Conservation (phyloP, 2,888 invertebrate genomes). For the Brachyopa scutellaris region DNA sequence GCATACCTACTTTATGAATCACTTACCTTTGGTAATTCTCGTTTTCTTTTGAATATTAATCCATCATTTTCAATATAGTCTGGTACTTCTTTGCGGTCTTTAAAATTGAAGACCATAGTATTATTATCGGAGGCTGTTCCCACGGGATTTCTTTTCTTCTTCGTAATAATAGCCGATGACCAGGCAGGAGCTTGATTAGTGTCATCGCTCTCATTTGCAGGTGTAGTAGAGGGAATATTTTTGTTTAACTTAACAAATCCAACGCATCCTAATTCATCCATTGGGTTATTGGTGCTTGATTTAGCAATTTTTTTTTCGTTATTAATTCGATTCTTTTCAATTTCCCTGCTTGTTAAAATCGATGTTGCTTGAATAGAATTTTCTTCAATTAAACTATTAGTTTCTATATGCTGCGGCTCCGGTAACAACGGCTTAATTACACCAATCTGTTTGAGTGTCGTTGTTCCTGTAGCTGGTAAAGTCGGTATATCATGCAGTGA, state of each 20-base stretch:
- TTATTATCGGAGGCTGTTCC: conserved; percentile 84
- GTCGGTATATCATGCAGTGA: conserved; percentile 75
- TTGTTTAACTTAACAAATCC: conserved; percentile 35
- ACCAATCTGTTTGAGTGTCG: conserved; percentile 82
- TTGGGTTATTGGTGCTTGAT: conserved; percentile 49
- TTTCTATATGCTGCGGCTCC: conserved; percentile 73
- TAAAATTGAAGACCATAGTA: conserved; percentile 93
- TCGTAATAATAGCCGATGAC: conserved; percentile 75
- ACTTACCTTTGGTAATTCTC: conserved; percentile 89
- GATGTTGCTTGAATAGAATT: conserved; percentile 26
- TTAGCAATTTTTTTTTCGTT: conserved; percentile 83
- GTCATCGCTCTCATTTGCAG: conserved; percentile 39
- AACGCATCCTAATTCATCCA: conserved; percentile 28
- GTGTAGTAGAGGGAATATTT: conserved; percentile 48
- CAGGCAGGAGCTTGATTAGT: conserved; percentile 31
- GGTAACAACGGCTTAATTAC: conserved; percentile 83
- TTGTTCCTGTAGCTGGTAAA: conserved; percentile 58
- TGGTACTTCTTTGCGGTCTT: conserved; percentile 91
- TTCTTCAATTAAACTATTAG: conserved; percentile 36
- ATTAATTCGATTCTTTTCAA: conserved; percentile 88
- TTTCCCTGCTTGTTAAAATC: conserved; percentile 84
- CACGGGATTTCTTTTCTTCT: conserved; percentile 76
- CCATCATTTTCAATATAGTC: conserved; percentile 96
- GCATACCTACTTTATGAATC: not conserved
- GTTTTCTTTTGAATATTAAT: conserved; percentile 86